These are phyloP conservation scores for Heterodera filipjevi DNA, from an alignment of 2,888 invertebrate genomes.

Conservation along the genomic window DNA sequence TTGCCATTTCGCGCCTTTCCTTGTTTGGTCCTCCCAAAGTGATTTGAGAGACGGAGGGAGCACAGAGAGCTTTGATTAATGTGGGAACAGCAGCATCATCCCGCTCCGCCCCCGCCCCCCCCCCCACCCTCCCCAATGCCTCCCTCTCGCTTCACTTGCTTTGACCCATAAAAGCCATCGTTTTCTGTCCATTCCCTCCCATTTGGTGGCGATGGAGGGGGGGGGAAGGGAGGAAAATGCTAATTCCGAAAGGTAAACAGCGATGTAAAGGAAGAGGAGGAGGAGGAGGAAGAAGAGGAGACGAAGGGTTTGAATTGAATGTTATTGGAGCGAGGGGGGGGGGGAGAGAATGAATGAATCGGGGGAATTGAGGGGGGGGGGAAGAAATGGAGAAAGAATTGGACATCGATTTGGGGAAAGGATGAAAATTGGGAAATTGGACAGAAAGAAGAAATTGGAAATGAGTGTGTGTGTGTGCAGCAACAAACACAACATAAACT, in stretches of 20 bases:
- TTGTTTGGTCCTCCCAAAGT: background rate
- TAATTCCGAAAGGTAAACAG: constrained; percentile 10
- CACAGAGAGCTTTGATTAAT: background rate
- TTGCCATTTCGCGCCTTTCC: background rate
- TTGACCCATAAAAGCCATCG: constrained; percentile 11
- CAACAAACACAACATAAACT: background rate
- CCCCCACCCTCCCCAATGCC: background rate
- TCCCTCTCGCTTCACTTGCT: constrained; percentile 6
- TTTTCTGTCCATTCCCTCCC: background rate
- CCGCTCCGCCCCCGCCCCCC: background rate
- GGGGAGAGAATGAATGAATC: background rate
- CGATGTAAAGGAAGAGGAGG: background rate
- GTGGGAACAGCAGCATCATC: background rate
- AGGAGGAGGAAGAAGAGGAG: background rate
- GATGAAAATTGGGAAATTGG: constrained; percentile 2
- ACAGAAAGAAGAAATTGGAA: background rate
- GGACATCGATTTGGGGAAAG: background rate
- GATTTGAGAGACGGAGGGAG: background rate
- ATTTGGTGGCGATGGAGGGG: background rate
- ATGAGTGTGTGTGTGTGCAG: background rate
- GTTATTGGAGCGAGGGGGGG: background rate
- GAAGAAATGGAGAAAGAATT: background rate
- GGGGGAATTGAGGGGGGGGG: background rate
- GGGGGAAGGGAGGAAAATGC: background rate
- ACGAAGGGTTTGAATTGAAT: constrained; percentile 11